Conservation (phyloP, 2,888 invertebrate species). For the Pyralis farinalis region DNA sequence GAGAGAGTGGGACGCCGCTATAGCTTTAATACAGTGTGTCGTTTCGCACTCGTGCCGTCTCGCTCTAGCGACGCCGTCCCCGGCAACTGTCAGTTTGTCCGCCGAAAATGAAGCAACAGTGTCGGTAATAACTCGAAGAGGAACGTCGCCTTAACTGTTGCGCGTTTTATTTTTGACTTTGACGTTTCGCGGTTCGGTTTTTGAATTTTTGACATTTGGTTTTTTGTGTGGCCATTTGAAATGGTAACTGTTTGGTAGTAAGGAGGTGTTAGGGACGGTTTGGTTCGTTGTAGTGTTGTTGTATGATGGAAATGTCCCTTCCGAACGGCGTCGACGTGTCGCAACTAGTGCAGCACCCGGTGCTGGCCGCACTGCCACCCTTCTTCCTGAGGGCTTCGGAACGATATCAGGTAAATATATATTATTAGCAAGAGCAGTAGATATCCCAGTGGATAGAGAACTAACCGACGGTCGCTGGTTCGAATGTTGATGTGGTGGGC, state of each 20-base stretch:
- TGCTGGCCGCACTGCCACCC: constrained; percentile 91
- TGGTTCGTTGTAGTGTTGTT: constrained; percentile 22
- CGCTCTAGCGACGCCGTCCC: constrained; percentile 35
- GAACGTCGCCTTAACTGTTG: constrained; percentile 49
- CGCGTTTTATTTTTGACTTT: constrained; percentile 23
- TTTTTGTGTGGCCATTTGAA: constrained; percentile 16
- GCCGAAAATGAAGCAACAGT: constrained; percentile 74
- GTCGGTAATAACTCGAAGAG: constrained; percentile 55
- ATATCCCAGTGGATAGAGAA: too few species aligned
- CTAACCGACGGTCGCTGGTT: too few species aligned
- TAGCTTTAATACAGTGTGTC: constrained; percentile 67
- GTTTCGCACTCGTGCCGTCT: constrained; percentile 56
- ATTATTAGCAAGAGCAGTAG: not conserved
- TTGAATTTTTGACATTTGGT: constrained; percentile 10
- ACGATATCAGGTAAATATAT: constrained; percentile 87
- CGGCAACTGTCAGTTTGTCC: constrained; percentile 53
- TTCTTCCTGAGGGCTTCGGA: constrained; percentile 94
- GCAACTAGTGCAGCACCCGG: constrained; percentile 92
- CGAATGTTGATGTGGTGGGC: too few species aligned
- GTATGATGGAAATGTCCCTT: constrained; percentile 85
- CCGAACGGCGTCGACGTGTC: constrained; percentile 93
- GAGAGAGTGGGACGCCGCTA: constrained; percentile 57
- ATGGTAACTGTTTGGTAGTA: constrained; percentile 17
- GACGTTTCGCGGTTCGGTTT: constrained; percentile 15
- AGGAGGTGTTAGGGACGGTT: constrained; percentile 21